Evolutionary conservation across 2,888 invertebrate species (phyloP), one percentile per base, ranked within the genome.

Genomic region (Ophion ellenae): DNA sequence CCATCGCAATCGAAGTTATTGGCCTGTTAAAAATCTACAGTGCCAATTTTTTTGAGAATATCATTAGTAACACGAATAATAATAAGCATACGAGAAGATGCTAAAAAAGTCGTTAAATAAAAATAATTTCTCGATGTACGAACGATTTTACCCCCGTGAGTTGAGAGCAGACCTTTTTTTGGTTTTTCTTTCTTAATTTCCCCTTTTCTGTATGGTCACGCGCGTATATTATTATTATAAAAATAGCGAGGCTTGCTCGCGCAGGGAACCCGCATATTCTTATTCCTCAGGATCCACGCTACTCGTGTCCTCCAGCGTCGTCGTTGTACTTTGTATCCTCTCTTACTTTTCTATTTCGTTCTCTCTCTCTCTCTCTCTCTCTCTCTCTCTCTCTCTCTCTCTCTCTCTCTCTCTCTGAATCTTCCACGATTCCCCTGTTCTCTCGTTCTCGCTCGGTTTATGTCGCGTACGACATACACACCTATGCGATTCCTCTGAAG

Each of bases 401-500:
- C 61, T 45, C 63, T 59, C 36, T 77, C 76, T 64, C 36, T 63
- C 36, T 40, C 61, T 40, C 10, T 32, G 36, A 11, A 36, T 36
- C 36, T 36, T 64, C 24, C 64, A 14, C 24, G 75, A 69, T 57
- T 63, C 75, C 61, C 64, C 74, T 79, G 75, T 81, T 73, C 59
- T 61, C 64, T 77, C 83, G 28, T 61, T 71, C 85, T 86, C 78
- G 78, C 81, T 82, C 87, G 80, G 77, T 82, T 81, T 83, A 84
- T 80, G 81, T 81, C 86, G 76, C 85, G 76, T 81, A 85, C 79
- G 83, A 83, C 76, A 81, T 82, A 80, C 79, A 83, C 80, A 75
- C 85, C 76, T 76, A 77, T 81, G 74, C 71, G 75, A 82, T 83
- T 82, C 86, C 78, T 78, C 77, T 85, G 86, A 91, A 89, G 90